phyloP scores from a whole-genome alignment of 2,888 invertebrate species.

The Rosalia funebris region DNA sequence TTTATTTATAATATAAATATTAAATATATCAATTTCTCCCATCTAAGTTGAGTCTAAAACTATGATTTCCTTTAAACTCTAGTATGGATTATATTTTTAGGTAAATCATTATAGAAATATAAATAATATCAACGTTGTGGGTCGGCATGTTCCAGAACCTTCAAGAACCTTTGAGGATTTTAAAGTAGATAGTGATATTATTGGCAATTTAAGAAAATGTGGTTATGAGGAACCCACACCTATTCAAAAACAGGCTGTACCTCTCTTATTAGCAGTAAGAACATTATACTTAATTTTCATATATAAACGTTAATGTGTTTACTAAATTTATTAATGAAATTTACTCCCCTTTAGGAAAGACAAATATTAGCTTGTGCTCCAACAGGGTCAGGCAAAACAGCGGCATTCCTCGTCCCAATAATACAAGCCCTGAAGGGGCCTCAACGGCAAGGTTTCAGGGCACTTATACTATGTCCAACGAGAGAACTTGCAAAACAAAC shows the following conservation, averaged over 20 bases:
- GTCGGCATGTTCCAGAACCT: constrained; percentile 83
- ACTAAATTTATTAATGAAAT: too few species aligned
- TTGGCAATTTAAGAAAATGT: constrained; percentile 75
- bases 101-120: constrained; percentile 79
- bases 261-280: constrained; percentile 83
- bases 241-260: constrained; percentile 92
- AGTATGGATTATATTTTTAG: too few species aligned
- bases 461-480: constrained; percentile 91
- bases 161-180: constrained; percentile 77
- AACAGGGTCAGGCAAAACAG: constrained; percentile 97
- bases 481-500: constrained; percentile 94
- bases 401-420: constrained; percentile 91
- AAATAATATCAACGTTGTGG: constrained; percentile 81
- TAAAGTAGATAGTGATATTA: constrained; percentile 68
- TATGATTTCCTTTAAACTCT: too few species aligned
- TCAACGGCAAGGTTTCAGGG: constrained; percentile 80
- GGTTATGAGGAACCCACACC: constrained; percentile 85
- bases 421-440: constrained; percentile 79
- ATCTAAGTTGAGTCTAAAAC: too few species aligned
- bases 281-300: background rate
- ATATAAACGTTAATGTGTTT: constrained; percentile 10
- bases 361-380: constrained; percentile 95
- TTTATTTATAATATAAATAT: constrained; percentile 22
- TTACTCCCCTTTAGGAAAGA: constrained; percentile 72
- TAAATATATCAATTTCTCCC: constrained; percentile 12